Evolutionary conservation across 2,888 invertebrate genomes (phyloP).

Genomic region (Lamellibrachia satsuma): DNA sequence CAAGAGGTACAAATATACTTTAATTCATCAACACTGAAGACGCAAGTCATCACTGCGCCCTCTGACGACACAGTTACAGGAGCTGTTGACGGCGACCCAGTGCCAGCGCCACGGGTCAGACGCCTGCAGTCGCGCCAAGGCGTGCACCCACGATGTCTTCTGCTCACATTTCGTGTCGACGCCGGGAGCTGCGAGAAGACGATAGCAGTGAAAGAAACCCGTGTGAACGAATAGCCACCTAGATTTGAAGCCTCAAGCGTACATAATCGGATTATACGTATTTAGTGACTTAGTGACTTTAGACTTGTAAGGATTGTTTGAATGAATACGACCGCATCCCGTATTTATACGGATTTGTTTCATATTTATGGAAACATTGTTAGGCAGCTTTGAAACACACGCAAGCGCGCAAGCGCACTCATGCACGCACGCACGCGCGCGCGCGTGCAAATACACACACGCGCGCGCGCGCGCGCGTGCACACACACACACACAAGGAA

Average conservation of each 20-base stretch:
- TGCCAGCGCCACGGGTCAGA: slow-evolving; percentile 33
- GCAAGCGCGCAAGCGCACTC: too few species aligned
- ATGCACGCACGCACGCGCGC: too few species aligned
- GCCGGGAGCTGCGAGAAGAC: background rate
- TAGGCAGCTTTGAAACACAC: too few species aligned
- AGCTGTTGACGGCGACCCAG: slow-evolving; percentile 29
- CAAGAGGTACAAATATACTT: background rate
- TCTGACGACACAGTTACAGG: slow-evolving; percentile 30
- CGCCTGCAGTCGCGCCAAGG: slow-evolving; percentile 22
- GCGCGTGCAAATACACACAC: too few species aligned
- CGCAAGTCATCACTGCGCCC: background rate
- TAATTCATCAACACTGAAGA: slow-evolving; percentile 1
- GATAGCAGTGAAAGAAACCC: background rate
- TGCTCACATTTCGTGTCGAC: slow-evolving; percentile 26
- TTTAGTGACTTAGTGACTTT: too few species aligned
- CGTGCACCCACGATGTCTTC: slow-evolving; percentile 31
- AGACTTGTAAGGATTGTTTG: too few species aligned
- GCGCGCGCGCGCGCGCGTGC: too few species aligned
- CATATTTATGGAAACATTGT: too few species aligned
- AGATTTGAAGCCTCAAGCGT: too few species aligned
- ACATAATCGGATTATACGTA: too few species aligned
- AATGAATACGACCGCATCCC: too few species aligned
- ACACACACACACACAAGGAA: background rate
- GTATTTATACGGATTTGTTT: too few species aligned
- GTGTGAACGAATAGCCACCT: background rate